These are phyloP conservation scores for Athalia rosae DNA, from an alignment of 2,888 invertebrate genomes.

Conservation along the genomic window DNA sequence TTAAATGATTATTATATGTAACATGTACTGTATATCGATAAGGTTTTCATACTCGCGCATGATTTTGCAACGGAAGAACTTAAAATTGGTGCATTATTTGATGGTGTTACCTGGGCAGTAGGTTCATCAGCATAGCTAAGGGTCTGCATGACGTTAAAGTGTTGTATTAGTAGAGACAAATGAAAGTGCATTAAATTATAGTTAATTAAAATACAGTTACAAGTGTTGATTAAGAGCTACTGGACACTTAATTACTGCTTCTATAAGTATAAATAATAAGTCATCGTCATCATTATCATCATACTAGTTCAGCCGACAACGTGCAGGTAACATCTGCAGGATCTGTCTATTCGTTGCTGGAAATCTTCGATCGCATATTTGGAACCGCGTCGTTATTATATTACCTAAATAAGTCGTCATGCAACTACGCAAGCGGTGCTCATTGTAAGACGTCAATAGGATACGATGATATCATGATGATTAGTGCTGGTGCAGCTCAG, in stretches of 20 bases:
- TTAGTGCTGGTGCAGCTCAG: neutral
- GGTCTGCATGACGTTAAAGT: conserved; percentile 79
- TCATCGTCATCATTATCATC: no score
- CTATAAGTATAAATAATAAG: neutral
- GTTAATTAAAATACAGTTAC: conserved; percentile 19
- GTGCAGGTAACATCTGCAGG: neutral
- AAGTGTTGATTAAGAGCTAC: conserved; percentile 24
- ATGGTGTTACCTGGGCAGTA: conserved; percentile 90
- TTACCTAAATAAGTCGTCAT: conserved; percentile 5
- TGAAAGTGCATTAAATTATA: conserved; percentile 58
- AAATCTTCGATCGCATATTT: neutral
- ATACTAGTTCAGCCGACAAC: no score
- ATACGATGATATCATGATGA: neutral
- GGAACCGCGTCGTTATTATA: neutral
- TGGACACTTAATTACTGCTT: neutral
- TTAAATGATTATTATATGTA: conserved; percentile 41
- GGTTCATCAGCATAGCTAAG: conserved; percentile 94
- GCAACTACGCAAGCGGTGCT: conserved; percentile 31
- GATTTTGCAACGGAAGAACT: conserved; percentile 60
- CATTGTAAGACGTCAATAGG: neutral
- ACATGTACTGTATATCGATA: no score
- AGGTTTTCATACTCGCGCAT: conserved; percentile 28
- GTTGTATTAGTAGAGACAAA: conserved; percentile 71
- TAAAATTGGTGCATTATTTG: conserved; percentile 70
- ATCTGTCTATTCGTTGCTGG: neutral